A percentile compares a stretch with the other conserved stretches of the same genome.
Conservation (phyloP, 2,113 vertebrate genomes). For the Microtus pennsylvanicus region DNA sequence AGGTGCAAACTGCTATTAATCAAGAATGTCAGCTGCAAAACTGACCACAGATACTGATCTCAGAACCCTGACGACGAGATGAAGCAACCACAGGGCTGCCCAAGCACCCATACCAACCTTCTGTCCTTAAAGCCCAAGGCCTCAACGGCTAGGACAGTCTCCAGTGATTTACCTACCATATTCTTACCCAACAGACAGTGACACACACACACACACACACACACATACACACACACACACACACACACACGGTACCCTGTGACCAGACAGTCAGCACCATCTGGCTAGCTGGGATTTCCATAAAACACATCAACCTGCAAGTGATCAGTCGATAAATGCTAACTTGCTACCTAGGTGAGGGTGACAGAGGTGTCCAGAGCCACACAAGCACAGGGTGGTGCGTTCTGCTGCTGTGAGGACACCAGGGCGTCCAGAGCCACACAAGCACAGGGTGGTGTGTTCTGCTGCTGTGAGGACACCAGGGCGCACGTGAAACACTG, state of each 20-base stretch:
- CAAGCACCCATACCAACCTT: not conserved
- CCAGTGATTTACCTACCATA: not conserved
- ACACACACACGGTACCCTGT: no score
- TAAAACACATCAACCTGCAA: not conserved
- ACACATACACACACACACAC: no score
- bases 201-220: no score
- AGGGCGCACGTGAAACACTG: not conserved
- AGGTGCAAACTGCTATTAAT: not conserved
- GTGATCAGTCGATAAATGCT: fast-evolving
- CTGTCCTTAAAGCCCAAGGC: not conserved
- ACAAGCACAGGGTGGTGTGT: fast-evolving
- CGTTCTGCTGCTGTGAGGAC: not conserved
- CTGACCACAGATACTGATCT: not conserved
- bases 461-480: not conserved
- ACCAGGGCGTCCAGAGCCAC: not conserved
- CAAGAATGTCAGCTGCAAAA: not conserved
- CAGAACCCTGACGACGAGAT: not conserved
- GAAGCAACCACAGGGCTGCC: not conserved
- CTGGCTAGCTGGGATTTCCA: not conserved
- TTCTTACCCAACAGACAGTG: not conserved
- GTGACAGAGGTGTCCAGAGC: fast-evolving
- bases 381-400: not conserved
- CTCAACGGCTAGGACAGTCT: not conserved
- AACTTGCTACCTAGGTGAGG: not conserved
- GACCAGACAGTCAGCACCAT: no score